These are phyloP conservation scores for Leucophenga maculata DNA, from an alignment of 2,888 invertebrate species.

Conservation along the genomic window DNA sequence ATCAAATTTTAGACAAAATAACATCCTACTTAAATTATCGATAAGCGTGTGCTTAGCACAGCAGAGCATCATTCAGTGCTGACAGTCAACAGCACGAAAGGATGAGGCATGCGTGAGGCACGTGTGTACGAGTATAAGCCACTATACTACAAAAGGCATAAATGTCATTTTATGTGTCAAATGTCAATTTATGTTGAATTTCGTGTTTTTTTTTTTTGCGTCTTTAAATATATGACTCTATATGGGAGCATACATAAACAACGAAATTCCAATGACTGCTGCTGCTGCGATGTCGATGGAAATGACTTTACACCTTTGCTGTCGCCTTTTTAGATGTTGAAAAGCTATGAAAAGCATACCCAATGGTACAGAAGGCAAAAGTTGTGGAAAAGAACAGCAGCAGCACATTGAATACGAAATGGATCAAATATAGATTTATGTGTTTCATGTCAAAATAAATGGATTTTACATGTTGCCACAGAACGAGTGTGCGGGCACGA, in stretches of 20 bases:
- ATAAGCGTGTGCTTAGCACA: too few species aligned
- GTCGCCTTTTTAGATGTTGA: slow-evolving; percentile 10
- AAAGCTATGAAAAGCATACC: background rate
- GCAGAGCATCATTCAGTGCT: too few species aligned
- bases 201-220: slow-evolving; percentile 1
- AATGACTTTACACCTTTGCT: slow-evolving; percentile 55
- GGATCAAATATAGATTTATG: slow-evolving; percentile 64
- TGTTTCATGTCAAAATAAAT: slow-evolving; percentile 62
- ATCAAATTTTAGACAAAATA: too few species aligned
- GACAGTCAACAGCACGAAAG: too few species aligned
- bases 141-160: slow-evolving; percentile 35
- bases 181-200: slow-evolving; percentile 40
- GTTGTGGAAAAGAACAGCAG: slow-evolving; percentile 3
- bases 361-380: background rate
- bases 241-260: background rate
- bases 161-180: slow-evolving; percentile 40
- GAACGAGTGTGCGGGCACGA: too few species aligned
- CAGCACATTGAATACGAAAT: slow-evolving; percentile 45
- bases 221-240: background rate
- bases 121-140: too few species aligned
- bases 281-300: slow-evolving; percentile 36
- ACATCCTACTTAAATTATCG: too few species aligned
- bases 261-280: background rate
- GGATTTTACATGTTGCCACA: slow-evolving; percentile 60
- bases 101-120: too few species aligned